phyloP scores from a whole-genome alignment of 2,113 vertebrate species.

The Megatriorchis doriae region DNA sequence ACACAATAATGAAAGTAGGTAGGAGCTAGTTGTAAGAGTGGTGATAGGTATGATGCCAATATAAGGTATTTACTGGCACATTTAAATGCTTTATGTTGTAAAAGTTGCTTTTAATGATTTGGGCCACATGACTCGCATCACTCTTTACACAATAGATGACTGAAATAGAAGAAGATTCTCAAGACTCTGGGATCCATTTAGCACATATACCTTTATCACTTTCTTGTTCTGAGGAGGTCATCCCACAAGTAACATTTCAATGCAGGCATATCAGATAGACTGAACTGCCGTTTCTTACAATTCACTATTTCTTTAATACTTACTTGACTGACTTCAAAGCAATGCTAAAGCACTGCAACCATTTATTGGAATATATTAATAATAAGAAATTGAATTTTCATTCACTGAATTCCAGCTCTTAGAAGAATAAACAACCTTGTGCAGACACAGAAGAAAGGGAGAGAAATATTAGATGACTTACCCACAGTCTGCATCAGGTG shows the following conservation, averaged over 20 bases:
- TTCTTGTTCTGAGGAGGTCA: neutral
- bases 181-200: neutral
- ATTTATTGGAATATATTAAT: conserved; percentile 32
- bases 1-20: neutral
- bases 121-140: neutral
- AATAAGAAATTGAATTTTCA: conserved; percentile 18
- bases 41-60: neutral
- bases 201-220: neutral
- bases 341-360: neutral
- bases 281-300: neutral
- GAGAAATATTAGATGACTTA: conserved; percentile 8
- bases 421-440: conserved; percentile 14
- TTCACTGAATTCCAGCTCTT: neutral
- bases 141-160: neutral
- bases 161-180: neutral
- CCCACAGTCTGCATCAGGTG: neutral
- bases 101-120: neutral
- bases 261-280: neutral
- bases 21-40: neutral
- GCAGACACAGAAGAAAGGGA: conserved; percentile 16
- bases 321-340: neutral
- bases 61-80: neutral
- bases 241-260: neutral
- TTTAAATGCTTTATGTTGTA: neutral
- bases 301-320: neutral